These are phyloP conservation scores for Sialia sialis DNA, from an alignment of 2,113 vertebrate species.

Conservation along the genomic window DNA sequence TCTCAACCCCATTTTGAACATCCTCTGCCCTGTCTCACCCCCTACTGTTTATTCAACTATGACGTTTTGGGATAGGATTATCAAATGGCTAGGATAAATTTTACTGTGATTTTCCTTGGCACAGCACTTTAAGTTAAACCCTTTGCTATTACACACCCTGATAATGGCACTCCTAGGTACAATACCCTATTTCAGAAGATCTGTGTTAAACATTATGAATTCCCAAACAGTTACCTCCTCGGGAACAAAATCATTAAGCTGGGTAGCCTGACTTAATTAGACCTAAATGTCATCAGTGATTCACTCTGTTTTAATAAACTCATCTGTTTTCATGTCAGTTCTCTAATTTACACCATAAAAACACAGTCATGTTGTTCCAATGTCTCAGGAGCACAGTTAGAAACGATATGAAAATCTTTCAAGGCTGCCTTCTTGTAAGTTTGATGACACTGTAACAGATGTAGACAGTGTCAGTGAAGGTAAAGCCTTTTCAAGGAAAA, in stretches of 20 bases:
- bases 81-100: neutral
- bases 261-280: conserved; percentile 59
- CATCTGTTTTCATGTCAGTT: conserved; percentile 57
- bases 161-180: conserved; percentile 1
- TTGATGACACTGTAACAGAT: neutral
- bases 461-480: neutral
- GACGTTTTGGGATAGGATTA: neutral
- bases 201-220: conserved; percentile 42
- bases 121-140: neutral
- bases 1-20: neutral
- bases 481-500: neutral
- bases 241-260: conserved; percentile 51
- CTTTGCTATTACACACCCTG: neutral
- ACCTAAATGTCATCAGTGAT: conserved; percentile 57
- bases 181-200: neutral
- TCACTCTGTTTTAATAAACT: conserved; percentile 69
- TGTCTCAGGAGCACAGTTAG: neutral
- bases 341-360: conserved; percentile 49
- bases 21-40: neutral
- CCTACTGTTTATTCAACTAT: neutral
- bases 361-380: neutral
- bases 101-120: neutral
- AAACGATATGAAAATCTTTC: neutral
- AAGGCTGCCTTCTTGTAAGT: neutral
- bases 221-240: conserved; percentile 36